Conservation (phyloP, 2,113 vertebrate species). For the Peucedramus taeniatus region DNA sequence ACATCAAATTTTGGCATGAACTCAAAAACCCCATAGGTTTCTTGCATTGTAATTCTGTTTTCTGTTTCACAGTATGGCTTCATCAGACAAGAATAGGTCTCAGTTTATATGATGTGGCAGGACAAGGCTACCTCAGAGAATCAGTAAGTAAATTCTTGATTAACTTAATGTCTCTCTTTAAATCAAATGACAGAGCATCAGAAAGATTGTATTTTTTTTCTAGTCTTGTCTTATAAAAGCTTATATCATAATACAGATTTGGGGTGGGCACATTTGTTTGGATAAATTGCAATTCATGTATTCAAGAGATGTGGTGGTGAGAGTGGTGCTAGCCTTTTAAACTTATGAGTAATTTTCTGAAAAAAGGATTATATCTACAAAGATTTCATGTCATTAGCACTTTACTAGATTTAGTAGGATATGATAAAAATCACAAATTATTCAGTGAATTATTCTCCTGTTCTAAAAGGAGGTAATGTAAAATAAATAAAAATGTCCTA, state of each 20-base stretch:
- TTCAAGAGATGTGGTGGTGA: not conserved
- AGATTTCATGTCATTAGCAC: not conserved
- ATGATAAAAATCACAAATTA: not conserved
- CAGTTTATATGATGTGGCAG: conserved; percentile 96
- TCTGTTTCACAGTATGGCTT: conserved; percentile 83
- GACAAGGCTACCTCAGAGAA: conserved; percentile 96
- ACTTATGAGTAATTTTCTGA: not conserved
- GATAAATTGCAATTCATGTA: not conserved
- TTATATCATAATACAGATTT: not conserved
- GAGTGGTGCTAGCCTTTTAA: not conserved
- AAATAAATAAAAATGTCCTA: not conserved
- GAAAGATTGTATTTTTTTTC: not conserved
- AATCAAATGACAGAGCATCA: not conserved
- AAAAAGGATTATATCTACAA: not conserved
- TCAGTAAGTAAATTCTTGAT: conserved; percentile 78
- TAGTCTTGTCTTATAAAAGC: not conserved
- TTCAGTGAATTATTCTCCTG: not conserved
- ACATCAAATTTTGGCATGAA: not conserved
- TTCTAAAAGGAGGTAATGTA: not conserved
- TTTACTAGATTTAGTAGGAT: not conserved
- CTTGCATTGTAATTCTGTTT: not conserved
- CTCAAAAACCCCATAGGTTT: not conserved
- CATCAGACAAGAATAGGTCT: conserved; percentile 97
- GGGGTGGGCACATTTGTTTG: not conserved
- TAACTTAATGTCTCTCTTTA: not conserved